These are phyloP conservation scores for Loripinus fragilis DNA, from an alignment of 2,888 invertebrate species.

Conservation along the genomic window DNA sequence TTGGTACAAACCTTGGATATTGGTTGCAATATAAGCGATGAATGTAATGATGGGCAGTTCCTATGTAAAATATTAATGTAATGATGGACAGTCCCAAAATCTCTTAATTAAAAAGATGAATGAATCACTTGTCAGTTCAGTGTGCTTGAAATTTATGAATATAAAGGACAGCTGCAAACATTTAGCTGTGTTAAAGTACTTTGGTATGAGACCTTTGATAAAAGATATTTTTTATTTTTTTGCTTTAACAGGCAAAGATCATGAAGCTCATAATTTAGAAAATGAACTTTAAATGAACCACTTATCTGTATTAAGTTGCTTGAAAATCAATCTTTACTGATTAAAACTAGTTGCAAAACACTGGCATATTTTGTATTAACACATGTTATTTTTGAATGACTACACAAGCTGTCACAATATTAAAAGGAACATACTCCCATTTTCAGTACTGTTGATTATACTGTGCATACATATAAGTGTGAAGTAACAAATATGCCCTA, in stretches of 20 bases:
- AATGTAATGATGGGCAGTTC: no score
- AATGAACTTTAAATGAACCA: neutral
- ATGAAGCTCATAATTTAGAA: conserved; percentile 4
- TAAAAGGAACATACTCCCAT: neutral
- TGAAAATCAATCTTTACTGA: neutral
- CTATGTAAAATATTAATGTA: no score
- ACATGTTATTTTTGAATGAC: neutral
- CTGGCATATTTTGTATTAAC: neutral
- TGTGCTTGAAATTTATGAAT: conserved; percentile 3
- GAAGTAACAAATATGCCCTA: neutral
- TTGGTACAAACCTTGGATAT: no score
- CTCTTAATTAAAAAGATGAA: neutral
- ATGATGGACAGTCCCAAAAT: neutral
- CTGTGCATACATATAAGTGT: neutral
- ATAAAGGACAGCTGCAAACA: neutral
- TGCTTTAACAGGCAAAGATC: neutral
- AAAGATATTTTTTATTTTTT: neutral
- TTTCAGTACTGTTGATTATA: neutral
- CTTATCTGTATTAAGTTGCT: neutral
- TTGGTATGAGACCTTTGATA: neutral
- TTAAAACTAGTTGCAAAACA: conserved; percentile 8
- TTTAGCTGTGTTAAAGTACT: neutral
- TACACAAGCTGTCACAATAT: neutral
- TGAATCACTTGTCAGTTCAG: neutral
- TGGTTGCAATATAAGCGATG: neutral